A percentile compares a stretch with the other conserved stretches of the same genome.
Evolutionary conservation across 2,888 invertebrate genomes (phyloP).

Genomic region (Unio pictorum): DNA sequence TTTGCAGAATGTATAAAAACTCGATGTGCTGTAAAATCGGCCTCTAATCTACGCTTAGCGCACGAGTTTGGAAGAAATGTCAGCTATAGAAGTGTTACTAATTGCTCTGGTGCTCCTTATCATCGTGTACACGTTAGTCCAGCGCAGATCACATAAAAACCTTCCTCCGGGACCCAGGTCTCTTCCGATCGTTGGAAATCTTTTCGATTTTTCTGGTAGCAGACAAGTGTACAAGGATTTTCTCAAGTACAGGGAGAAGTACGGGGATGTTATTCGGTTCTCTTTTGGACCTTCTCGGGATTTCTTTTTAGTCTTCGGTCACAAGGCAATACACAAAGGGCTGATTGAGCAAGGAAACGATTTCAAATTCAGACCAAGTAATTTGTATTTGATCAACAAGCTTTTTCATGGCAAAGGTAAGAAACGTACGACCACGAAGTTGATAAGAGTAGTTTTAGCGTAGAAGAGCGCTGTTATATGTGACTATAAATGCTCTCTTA

Average conservation of each 20-base stretch:
- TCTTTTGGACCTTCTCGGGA: conserved; percentile 12
- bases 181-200: conserved; percentile 13
- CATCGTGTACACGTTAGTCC: conserved; percentile 6
- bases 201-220: not conserved
- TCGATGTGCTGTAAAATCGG: no score
- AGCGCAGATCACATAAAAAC: conserved; percentile 1
- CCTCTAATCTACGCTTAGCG: no score
- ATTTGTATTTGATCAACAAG: conserved; percentile 10
- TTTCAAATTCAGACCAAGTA: conserved; percentile 21
- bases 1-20: no score
- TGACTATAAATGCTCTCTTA: no score
- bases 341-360: conserved; percentile 12
- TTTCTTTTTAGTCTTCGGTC: conserved; percentile 13
- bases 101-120: not conserved
- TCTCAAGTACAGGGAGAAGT: conserved; percentile 6
- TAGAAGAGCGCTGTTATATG: no score
- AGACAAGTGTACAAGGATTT: conserved; percentile 7
- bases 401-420: conserved; percentile 18
- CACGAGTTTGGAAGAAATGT: no score
- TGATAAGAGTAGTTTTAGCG: no score
- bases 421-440: not conserved
- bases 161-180: conserved; percentile 18
- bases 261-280: conserved; percentile 23
- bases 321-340: conserved; percentile 12
- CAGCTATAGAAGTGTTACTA: not conserved